Base-by-base conservation (phyloP, 2,888 invertebrate genomes). In the Mycalesis mineus region DNA sequence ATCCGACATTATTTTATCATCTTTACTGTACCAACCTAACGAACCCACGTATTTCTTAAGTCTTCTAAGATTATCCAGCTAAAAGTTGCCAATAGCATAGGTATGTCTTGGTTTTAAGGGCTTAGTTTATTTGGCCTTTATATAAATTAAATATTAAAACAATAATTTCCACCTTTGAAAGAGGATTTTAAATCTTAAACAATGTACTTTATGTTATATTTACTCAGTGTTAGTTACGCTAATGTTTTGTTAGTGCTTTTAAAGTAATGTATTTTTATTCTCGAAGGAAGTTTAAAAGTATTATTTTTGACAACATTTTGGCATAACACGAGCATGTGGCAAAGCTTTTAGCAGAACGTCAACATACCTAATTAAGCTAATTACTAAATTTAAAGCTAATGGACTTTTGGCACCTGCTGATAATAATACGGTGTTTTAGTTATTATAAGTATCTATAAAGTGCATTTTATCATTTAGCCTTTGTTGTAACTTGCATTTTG, bases 281-380 rank as follows among this genome's bases (percentile, higher is more conserved):
- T 45, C 13, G 14, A 45, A 13, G 45, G 28, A 45, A 29, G 29
- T 7, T 29, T 45, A 45, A 33, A 47, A 47, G 47, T 33, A 15
- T 15, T 33, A 11, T 28, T 47, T 47, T 33, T 47, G 31, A 11
- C 33, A 14, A 47, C 7, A 33, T 15, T 29, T 45, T 14, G 31
- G 31, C 15, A 11, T 29, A 9, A 14, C 6, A 45, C 29, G 31
- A 13, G 13, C 5, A 45, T 47, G 33, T 47, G 33, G 47, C 31
- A 47, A 47, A 47, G 47, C 47, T 47, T 47, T 47, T 47, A 47
- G 15, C 47, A 47, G 11, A 47, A 47, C 47, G 15, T 47, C 31
- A 47, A 33, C 31, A 33, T 47, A 47, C 31, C 33, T 33, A 33
- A 47, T 47, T 17, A 47, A 6, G 1, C 9, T 45, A 14, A 45